Evolutionary conservation across 1,140 invertebrate genomes (phyloP), one percentile per base, ranked within the genome.

Genomic region (Neodiprion pinetum): DNA sequence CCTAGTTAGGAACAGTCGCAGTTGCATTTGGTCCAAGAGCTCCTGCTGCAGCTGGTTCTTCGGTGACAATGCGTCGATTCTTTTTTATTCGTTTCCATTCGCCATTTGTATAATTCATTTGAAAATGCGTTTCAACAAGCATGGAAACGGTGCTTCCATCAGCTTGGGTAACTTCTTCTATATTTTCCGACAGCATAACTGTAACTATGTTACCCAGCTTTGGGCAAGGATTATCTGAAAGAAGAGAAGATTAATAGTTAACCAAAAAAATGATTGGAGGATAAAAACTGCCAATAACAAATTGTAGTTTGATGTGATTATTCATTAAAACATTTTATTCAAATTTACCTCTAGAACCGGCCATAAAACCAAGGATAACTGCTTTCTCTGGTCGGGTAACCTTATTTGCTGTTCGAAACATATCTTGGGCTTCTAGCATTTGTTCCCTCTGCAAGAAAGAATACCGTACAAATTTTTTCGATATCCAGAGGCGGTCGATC

Each of bases 291-390:
- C 72, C 21, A 66, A 72, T 0, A 12, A 72, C 23, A 14, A 8
- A 9, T 40, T 40, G 28, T 40, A 40, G 28, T 40, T 40, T 5
- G 0, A 1, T 50, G 28, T 1, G 48, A 40, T 72, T 40, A 17
- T 1, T 14, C 65, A 69, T 53, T 61, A 75, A 74, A 72, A 48
- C 5, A 68, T 66, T 70, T 67, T 7, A 67, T 40, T 12, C 9
- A 73, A 72, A 81, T 79, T 82, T 89, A 96, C 95, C 95, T 90
- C 96, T 92, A 8, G 96, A 96, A 1, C 98, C 98, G 78, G 97
- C 97, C 96, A 99, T 99, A 83, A 99, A 99, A 76, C 97, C 97
- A 28, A 99, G 91, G 83, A 99, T 99, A 49, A 99, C 93, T 61
- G 97, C 97, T 85, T 99, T 99, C 81, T 99, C 97, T 3, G 97